These are phyloP conservation scores for Caenorhabditis panamensis DNA, from an alignment of 2,888 invertebrate species.

Conservation along the genomic window DNA sequence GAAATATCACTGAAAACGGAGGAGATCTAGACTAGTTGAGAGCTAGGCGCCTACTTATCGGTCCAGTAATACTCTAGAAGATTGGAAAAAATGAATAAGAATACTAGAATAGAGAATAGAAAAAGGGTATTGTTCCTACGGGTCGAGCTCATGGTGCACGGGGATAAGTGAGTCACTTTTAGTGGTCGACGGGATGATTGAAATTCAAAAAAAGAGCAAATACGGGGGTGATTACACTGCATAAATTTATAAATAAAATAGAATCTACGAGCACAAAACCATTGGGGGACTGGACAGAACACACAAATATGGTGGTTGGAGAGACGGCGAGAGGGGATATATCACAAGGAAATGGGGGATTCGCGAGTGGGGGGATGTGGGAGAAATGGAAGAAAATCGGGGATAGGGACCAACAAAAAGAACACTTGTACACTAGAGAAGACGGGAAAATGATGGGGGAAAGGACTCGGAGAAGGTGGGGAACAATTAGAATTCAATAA, in stretches of 20 bases:
- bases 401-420: conserved; percentile 8
- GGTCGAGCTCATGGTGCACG: not conserved
- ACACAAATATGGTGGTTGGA: conserved; percentile 8
- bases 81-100: not conserved
- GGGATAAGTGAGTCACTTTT: not conserved
- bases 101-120: not conserved
- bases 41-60: not conserved
- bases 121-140: conserved; percentile 11
- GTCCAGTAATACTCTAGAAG: not conserved
- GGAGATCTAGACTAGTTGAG: not conserved
- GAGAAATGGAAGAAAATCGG: not conserved
- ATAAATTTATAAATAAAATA: conserved; percentile 2
- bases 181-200: not conserved
- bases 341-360: conserved; percentile 12
- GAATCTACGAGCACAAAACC: not conserved
- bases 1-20: not conserved
- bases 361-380: not conserved
- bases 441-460: not conserved
- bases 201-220: conserved; percentile 9
- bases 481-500: conserved; percentile 9
- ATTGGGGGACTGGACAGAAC: conserved; percentile 4
- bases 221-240: not conserved
- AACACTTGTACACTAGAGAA: not conserved
- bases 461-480: not conserved
- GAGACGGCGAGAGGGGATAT: conserved; percentile 6